Base-by-base conservation (phyloP, 2,888 invertebrate genomes). In the Agrilus cyanescens region DNA sequence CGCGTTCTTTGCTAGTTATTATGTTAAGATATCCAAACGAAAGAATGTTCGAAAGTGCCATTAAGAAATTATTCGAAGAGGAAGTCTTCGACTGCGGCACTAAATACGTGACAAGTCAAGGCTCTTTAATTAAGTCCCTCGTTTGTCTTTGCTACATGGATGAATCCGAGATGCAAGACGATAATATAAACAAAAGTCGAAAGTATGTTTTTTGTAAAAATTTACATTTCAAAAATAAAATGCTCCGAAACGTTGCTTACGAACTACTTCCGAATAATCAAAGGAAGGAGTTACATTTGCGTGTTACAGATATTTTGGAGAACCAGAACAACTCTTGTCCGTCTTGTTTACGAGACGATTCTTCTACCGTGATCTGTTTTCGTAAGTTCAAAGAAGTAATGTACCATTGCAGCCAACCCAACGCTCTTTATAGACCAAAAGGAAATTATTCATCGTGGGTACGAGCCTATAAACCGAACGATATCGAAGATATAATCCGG, bases 131-230 rank as follows among this genome's bases (percentile, higher is more conserved):
- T 2, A 48, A 49, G 15, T 51, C 41, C 16, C 36, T 51, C 8
- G 44, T 41, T 35, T 56, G 52, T 37, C 42, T 37, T 36, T 73
- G 72, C 53, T 53, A 48, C 42, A 68, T 71, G 51, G 66, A 68
- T 5, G 61, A 65, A 45, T 10, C 25, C 10, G 65, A 69, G 33
- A 54, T 64, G 12, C 63, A 68, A 38, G 53, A 41, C 2, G 29
- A 31, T 10, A 25, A 34, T 12, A 13, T 12, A 8, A 38, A 7
- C 5, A 34, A 20, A 30, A 12, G 33, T 4, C 25, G 41, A 36
- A 67, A 66, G 51, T 74, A 75, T 51, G 73, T 76, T 6, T 72
- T 70, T 57, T 78, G 78, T 54, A 73, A 71, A 56, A 58, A 74
- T 8, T 63, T 78, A 56, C 71, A 69, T 54, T 78, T 78, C 53